These are phyloP conservation scores for Alaudala cheleensis DNA, from an alignment of 2,113 vertebrate species.

Conservation along the genomic window DNA sequence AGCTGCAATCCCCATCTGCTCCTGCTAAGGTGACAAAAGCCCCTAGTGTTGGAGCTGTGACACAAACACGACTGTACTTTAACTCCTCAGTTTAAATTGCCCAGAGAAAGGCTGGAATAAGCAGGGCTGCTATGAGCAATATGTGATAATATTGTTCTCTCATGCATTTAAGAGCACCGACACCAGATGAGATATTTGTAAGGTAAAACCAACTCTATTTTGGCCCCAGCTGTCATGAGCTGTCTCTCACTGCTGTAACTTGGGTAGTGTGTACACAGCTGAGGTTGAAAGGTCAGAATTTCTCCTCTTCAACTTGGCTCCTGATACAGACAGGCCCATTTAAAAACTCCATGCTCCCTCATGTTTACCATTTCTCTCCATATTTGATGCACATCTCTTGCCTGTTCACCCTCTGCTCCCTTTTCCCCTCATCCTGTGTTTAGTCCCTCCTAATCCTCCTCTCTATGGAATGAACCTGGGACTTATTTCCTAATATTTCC, in stretches of 20 bases:
- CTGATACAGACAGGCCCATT: not conserved
- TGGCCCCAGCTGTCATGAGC: not conserved
- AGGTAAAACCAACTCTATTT: not conserved
- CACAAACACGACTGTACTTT: not conserved
- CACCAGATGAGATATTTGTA: not conserved
- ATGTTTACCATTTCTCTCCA: not conserved
- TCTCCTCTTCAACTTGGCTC: not conserved
- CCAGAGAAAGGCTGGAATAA: not conserved
- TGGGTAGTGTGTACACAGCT: fast-evolving
- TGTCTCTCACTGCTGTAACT: not conserved
- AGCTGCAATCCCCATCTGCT: not conserved
- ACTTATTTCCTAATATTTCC: not conserved
- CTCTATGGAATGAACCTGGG: not conserved
- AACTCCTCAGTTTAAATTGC: not conserved
- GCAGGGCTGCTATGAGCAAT: not conserved
- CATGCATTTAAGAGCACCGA: not conserved
- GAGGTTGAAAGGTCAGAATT: not conserved
- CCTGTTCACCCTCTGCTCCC: not conserved
- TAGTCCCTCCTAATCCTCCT: not conserved
- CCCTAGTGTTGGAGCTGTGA: not conserved
- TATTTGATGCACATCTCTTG: not conserved
- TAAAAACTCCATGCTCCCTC: not conserved
- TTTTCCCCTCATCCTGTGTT: not conserved
- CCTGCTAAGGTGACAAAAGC: not conserved
- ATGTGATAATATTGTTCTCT: not conserved